These are phyloP conservation scores for Rhysida immarginata DNA, from an alignment of 1,140 invertebrate genomes.

Conservation along the genomic window DNA sequence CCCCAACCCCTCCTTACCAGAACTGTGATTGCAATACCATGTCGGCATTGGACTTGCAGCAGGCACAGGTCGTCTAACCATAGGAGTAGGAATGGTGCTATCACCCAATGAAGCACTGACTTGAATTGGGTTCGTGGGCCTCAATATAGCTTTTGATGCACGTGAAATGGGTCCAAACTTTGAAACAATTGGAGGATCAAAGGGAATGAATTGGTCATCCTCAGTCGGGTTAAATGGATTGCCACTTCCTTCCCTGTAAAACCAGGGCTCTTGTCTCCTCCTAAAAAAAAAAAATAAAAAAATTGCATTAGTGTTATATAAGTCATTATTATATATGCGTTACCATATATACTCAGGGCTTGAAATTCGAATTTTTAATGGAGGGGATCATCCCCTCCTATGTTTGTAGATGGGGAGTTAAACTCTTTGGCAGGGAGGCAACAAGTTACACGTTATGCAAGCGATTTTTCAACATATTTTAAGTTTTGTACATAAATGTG, in stretches of 20 bases:
- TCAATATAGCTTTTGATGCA: slow-evolving; percentile 35
- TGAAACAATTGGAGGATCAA: slow-evolving; percentile 50
- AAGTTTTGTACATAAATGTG: too few relatives aligned
- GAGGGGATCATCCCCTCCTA: too few relatives aligned
- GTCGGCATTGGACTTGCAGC: slow-evolving; percentile 34
- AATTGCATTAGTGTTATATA: too few relatives aligned
- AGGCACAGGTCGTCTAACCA: slow-evolving; percentile 33
- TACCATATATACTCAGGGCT: too few relatives aligned
- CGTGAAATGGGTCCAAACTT: slow-evolving; percentile 69
- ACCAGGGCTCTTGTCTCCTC: not conserved
- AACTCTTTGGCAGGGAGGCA: too few relatives aligned
- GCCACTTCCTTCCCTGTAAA: slow-evolving; percentile 12
- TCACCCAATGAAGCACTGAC: slow-evolving; percentile 30
- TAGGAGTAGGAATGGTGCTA: slow-evolving; percentile 27
- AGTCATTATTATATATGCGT: too few relatives aligned
- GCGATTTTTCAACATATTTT: too few relatives aligned
- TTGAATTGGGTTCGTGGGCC: slow-evolving; percentile 26
- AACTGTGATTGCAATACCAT: slow-evolving; percentile 30
- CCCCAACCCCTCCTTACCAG: too few relatives aligned
- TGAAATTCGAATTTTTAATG: too few relatives aligned
- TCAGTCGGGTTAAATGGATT: slow-evolving; percentile 22
- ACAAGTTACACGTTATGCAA: too few relatives aligned
- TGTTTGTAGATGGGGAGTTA: too few relatives aligned
- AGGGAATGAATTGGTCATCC: slow-evolving; percentile 55
- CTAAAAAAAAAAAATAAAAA: too few relatives aligned